These are phyloP conservation scores for Dendropsophus ebraccatus DNA, from an alignment of 2,113 vertebrate genomes.

Conservation along the genomic window DNA sequence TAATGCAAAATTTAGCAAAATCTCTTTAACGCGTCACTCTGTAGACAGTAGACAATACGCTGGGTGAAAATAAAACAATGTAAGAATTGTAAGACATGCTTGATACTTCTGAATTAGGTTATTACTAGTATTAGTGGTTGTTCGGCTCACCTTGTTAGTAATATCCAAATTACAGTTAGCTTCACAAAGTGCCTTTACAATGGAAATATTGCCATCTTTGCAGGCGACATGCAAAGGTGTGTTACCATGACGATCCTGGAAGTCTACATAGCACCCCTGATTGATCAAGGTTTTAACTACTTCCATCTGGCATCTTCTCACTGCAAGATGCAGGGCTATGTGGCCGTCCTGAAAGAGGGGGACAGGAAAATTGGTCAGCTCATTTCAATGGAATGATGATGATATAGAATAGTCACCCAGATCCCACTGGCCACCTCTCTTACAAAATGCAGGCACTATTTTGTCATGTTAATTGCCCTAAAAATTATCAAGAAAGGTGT, in stretches of 20 bases:
- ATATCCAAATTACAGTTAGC: constrained; percentile 85
- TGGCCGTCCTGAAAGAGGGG: constrained; percentile 86
- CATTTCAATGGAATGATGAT: too few relatives aligned
- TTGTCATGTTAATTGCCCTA: background rate
- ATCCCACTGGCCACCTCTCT: too few relatives aligned
- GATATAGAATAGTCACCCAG: background rate
- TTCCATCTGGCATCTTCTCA: constrained; percentile 92
- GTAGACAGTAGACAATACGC: too few relatives aligned
- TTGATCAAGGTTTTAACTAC: constrained; percentile 88
- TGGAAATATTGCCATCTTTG: constrained; percentile 90
- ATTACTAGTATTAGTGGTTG: background rate
- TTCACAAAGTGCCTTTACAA: constrained; percentile 84
- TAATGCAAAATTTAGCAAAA: too few relatives aligned
- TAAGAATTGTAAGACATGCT: background rate
- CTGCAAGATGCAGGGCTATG: constrained; percentile 92
- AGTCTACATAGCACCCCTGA: constrained; percentile 82
- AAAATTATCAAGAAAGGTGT: background rate
- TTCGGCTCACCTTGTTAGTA: constrained; percentile 84
- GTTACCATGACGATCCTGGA: constrained; percentile 94
- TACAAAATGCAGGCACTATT: too few relatives aligned
- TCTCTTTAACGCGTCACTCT: too few relatives aligned
- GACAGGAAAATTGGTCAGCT: background rate
- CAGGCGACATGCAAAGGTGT: constrained; percentile 92
- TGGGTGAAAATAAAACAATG: too few relatives aligned
- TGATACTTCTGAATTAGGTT: background rate